These are phyloP conservation scores for Drosophila niveifrons DNA, from an alignment of 2,888 invertebrate genomes.

Conservation along the genomic window DNA sequence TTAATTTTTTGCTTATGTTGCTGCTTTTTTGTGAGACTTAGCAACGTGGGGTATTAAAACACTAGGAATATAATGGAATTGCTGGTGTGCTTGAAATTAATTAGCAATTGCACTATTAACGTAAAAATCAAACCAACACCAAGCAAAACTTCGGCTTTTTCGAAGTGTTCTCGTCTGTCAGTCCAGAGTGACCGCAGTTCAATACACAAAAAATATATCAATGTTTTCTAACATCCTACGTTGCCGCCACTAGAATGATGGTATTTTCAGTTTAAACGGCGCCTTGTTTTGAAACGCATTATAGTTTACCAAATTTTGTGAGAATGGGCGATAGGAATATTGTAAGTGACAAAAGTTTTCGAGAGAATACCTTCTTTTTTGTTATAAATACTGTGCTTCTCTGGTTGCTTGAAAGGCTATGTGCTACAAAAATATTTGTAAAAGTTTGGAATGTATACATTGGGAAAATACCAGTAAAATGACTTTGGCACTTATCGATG, in stretches of 20 bases:
- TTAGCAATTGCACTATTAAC: conserved; percentile 38
- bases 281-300: no score
- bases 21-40: conserved; percentile 44
- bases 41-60: conserved; percentile 42
- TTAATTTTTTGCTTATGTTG: conserved; percentile 57
- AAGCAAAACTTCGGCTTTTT: conserved; percentile 47
- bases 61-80: conserved; percentile 40
- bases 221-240: background rate
- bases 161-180: conserved; percentile 6
- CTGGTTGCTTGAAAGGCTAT: no score
- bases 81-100: conserved; percentile 43
- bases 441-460: no score
- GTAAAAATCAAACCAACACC: conserved; percentile 37
- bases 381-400: no score
- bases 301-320: no score
- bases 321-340: no score
- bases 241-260: background rate
- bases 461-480: no score
- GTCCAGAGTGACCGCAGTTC: background rate
- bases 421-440: no score
- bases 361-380: no score
- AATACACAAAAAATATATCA: background rate
- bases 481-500: no score
- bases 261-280: background rate
- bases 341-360: no score